These are phyloP conservation scores for Pitangus sulphuratus DNA, from an alignment of 2,797 vertebrate species.

Conservation along the genomic window DNA sequence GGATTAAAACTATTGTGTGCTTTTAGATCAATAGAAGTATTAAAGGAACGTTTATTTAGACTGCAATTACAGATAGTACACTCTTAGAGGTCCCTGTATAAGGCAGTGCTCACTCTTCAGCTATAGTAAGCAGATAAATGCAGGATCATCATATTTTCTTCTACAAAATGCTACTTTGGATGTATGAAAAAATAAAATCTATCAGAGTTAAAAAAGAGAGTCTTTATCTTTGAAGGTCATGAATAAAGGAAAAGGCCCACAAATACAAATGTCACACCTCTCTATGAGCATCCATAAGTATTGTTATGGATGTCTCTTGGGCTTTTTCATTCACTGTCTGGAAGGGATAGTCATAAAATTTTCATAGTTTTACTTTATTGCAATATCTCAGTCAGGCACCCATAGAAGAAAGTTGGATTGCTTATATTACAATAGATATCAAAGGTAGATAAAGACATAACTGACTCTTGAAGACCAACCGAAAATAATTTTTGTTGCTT, in stretches of 20 bases:
- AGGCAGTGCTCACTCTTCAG: not conserved
- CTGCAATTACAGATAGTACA: not conserved
- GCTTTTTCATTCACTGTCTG: not conserved
- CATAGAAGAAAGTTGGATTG: not conserved
- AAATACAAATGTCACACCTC: not conserved
- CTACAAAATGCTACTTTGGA: not conserved
- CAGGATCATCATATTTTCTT: not conserved
- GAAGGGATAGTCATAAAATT: slow-evolving; percentile 29
- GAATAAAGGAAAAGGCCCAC: not conserved
- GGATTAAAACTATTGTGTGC: not conserved
- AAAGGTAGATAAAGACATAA: not conserved
- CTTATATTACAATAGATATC: not conserved
- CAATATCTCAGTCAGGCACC: slow-evolving; percentile 10
- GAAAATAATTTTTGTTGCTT: not conserved
- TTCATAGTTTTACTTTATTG: slow-evolving; percentile 2
- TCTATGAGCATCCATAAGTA: not conserved
- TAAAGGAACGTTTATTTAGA: not conserved
- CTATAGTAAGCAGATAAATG: not conserved
- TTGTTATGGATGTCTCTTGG: not conserved
- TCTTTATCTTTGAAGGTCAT: slow-evolving; percentile 37
- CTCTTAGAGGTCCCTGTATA: not conserved
- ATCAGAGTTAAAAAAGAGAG: not conserved
- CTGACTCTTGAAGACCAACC: not conserved
- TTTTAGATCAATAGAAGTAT: slow-evolving; percentile 22
- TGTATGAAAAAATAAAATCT: not conserved